These are phyloP conservation scores for Hypsopygia costalis DNA, from an alignment of 2,888 invertebrate genomes.

Conservation along the genomic window DNA sequence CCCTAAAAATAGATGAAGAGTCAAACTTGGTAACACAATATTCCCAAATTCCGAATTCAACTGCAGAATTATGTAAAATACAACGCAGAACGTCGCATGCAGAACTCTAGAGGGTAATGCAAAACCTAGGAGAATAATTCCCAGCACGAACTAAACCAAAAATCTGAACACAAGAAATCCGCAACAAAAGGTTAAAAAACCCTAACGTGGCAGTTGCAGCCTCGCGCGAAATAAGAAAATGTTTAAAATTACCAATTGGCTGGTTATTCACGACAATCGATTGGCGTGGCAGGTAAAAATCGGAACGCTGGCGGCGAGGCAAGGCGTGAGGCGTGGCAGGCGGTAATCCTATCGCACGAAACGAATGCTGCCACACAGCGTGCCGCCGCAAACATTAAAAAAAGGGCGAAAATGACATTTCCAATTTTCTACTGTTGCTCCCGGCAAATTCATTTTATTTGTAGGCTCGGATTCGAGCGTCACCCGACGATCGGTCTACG, in stretches of 20 bases:
- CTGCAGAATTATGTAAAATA: background rate
- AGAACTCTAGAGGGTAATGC: background rate
- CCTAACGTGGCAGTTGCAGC: conserved; percentile 4
- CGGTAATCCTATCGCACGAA: conserved; percentile 62
- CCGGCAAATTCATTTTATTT: conserved; percentile 75
- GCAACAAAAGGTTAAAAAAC: background rate
- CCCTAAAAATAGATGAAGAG: too few species aligned
- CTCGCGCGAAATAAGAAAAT: conserved; percentile 9
- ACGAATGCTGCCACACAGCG: conserved; percentile 29
- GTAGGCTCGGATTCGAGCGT: conserved; percentile 70
- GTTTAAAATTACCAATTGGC: conserved; percentile 53
- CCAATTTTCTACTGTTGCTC: conserved; percentile 80
- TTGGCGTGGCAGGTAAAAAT: conserved; percentile 58
- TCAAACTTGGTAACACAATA: too few species aligned
- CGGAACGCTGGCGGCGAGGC: conserved; percentile 18
- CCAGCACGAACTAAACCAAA: background rate
- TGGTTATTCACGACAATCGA: conserved; percentile 55
- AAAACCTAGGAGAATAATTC: background rate
- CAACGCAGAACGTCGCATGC: background rate
- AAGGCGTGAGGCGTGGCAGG: conserved; percentile 36
- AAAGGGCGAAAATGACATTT: conserved; percentile 81
- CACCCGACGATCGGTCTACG: conserved; percentile 47
- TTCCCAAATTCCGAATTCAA: background rate
- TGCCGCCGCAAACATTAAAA: conserved; percentile 76
- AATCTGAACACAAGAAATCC: conserved; percentile 5